These are phyloP conservation scores for Bergia sp. DNA, from an alignment of 92 coral and sea anemone genomes.

Conservation along the genomic window DNA sequence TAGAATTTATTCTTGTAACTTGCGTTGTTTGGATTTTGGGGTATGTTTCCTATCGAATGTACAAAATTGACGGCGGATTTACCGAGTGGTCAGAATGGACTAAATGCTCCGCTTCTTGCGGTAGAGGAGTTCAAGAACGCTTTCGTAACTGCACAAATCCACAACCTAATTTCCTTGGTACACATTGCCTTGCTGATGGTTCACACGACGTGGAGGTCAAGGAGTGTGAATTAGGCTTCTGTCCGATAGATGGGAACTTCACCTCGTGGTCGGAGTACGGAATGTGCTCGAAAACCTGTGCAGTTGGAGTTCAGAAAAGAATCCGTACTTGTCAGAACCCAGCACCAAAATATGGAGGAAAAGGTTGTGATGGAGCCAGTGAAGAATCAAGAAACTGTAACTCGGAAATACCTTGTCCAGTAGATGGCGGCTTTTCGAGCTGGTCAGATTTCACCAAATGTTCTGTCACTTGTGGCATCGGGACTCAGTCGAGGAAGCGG, in stretches of 20 bases:
- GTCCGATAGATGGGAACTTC: slow-evolving; percentile 40
- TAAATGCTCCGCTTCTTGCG: slow-evolving; percentile 19
- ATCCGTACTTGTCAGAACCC: slow-evolving; percentile 35
- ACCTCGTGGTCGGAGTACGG: slow-evolving; percentile 25
- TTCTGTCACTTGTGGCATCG: slow-evolving; percentile 39
- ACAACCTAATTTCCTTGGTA: slow-evolving; percentile 30
- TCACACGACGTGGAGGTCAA: slow-evolving; percentile 12
- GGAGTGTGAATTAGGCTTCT: background rate
- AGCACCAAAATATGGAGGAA: slow-evolving; percentile 35
- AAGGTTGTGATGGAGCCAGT: slow-evolving; percentile 13
- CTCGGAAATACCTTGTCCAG: slow-evolving; percentile 14
- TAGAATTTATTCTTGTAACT: background rate
- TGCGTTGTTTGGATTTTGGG: background rate
- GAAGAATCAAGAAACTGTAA: slow-evolving; percentile 37
- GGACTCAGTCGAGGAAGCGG: slow-evolving; percentile 23
- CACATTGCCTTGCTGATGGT: slow-evolving; percentile 34
- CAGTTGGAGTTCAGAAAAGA: slow-evolving; percentile 40
- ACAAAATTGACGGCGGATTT: slow-evolving; percentile 30
- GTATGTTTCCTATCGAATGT: background rate
- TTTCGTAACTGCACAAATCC: slow-evolving; percentile 38
- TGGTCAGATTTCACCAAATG: slow-evolving; percentile 38
- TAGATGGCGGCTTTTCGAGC: slow-evolving; percentile 24
- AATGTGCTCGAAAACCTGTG: slow-evolving; percentile 35
- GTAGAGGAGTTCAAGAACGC: slow-evolving; percentile 19
- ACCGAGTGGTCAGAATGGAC: slow-evolving; percentile 35